Conservation (phyloP, 2,113 vertebrate genomes). For the Malaclemys terrapin region DNA sequence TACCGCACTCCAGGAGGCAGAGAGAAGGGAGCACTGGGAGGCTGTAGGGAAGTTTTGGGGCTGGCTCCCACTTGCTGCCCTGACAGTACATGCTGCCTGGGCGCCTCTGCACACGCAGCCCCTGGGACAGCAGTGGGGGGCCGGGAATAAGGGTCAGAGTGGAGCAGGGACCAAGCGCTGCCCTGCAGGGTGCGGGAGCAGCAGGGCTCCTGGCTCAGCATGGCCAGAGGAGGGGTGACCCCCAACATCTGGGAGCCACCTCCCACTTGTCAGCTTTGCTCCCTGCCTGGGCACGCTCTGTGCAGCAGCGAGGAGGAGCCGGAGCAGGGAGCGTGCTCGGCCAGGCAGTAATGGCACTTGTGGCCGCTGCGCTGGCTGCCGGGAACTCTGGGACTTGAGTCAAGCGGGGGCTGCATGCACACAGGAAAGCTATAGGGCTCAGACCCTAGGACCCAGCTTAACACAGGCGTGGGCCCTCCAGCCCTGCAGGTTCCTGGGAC, state of each 20-base stretch:
- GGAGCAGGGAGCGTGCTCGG: neutral
- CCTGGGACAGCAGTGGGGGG: neutral
- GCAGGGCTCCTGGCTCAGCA: too few relatives aligned
- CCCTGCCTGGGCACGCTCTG: too few relatives aligned
- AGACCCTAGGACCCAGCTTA: neutral
- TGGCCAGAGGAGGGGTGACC: too few relatives aligned
- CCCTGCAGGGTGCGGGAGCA: too few relatives aligned
- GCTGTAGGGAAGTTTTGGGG: neutral
- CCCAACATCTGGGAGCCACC: too few relatives aligned
- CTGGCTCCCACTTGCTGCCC: neutral
- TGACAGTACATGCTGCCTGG: neutral
- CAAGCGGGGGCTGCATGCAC: neutral
- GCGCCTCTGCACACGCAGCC: neutral
- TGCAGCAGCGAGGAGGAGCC: too few relatives aligned
- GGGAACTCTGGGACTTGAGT: neutral
- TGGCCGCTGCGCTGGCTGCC: neutral
- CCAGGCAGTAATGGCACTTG: neutral
- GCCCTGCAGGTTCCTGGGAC: neutral
- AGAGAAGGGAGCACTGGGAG: neutral
- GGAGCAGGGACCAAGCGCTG: neutral
- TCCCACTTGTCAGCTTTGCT: too few relatives aligned
- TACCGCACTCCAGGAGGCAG: too few relatives aligned
- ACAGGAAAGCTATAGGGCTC: too few relatives aligned
- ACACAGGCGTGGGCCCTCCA: neutral
- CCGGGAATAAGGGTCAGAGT: neutral